Evolutionary conservation across 2,797 vertebrate species (phyloP), one percentile per base, ranked within the genome.

Genomic region (Enteromius fasciolatus): DNA sequence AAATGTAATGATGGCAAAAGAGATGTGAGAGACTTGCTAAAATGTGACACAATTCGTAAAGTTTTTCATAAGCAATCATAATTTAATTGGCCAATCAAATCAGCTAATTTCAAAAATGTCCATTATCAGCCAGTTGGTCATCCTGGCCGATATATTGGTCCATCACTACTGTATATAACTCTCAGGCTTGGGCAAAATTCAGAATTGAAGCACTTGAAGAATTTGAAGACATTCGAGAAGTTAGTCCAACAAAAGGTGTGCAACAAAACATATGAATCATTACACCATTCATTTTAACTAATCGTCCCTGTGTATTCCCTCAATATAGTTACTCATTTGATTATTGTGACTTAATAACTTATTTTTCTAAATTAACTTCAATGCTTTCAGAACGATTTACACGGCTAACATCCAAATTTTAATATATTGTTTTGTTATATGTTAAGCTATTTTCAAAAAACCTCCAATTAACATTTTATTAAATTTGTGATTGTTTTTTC

Each of bases 131-230:
- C 69, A 33, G 31, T 72, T 31, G 48, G 25, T 10, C 25, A 1
- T 72, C 23, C 9, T 72, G 25, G 44, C 48, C 9, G 3, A 48
- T 70, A 70, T 44, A 50, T 72, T 11, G 28, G 69, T 50, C 17
- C 25, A 50, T 50, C 46, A 12, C 25, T 72, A 33, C 48, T 72
- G 25, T 72, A 25, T 25, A 9, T 61, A n/a, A 41, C n/a, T 54
- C 18, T 61, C 4, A 25, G 54, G 36, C 52, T 76, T 59, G 33
- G 73, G 73, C 52, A 76, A 23, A 59, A 76, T 41, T 59, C 52
- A 76, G 50, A 59, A 76, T 76, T 76, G 11, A 54, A 23, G 18
- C 52, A 36, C 28, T 59, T 25, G 57, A 25, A 23, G 23, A 61
- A 61, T 61, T 28, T 28, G 1, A 61, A 61, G 57, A 68, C 66